Evolutionary conservation across 2,797 vertebrate species (phyloP).

Genomic region (Premnoplex brunnescens): DNA sequence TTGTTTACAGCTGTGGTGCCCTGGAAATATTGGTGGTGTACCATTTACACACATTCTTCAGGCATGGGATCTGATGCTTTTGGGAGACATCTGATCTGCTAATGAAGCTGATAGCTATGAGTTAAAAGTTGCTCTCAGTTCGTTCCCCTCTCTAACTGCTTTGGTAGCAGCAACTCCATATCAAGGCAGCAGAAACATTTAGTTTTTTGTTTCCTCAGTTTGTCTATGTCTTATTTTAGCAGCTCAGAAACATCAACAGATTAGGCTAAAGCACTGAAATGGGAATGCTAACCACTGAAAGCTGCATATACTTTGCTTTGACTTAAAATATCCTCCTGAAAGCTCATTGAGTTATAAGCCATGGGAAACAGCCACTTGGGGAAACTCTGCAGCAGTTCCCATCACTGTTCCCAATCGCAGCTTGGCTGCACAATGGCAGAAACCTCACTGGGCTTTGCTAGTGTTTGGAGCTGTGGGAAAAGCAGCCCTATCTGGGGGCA

Average conservation of each 20-base stretch:
- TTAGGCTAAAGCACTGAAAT: neutral
- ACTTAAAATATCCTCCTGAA: conserved; percentile 5
- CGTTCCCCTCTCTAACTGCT: neutral
- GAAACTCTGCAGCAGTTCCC: neutral
- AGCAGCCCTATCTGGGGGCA: neutral
- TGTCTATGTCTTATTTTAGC: neutral
- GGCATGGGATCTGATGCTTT: neutral
- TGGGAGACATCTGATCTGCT: neutral
- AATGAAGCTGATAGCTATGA: neutral
- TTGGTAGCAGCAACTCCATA: neutral
- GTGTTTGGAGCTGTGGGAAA: neutral
- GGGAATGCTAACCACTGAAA: neutral
- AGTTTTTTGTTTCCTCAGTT: neutral
- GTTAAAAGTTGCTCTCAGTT: neutral
- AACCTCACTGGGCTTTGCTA: neutral
- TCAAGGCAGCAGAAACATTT: neutral
- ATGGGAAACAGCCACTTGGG: neutral
- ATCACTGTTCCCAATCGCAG: fast-evolving
- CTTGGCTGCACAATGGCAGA: fast-evolving
- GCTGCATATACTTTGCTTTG: neutral
- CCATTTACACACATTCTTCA: neutral
- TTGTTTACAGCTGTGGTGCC: neutral
- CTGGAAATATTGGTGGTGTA: neutral
- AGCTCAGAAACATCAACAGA: neutral
- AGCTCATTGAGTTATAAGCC: neutral